Evolutionary conservation across 1,140 invertebrate species (phyloP).

Genomic region (Trachymyrmex cornetzi): DNA sequence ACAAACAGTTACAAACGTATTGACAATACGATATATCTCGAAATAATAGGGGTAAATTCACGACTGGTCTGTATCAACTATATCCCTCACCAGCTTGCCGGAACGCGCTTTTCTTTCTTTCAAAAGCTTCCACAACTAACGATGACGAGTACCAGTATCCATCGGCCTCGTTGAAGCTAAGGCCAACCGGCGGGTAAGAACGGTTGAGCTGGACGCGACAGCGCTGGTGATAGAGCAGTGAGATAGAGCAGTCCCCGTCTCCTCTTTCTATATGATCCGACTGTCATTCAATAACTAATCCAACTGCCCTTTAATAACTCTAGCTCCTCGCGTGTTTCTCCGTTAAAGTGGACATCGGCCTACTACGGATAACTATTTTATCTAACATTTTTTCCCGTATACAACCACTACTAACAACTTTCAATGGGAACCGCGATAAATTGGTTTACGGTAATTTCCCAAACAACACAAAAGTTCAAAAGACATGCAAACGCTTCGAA

Average conservation of each 20-base stretch:
- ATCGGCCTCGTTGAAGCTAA: slow-evolving; percentile 54
- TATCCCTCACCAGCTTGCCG: slow-evolving; percentile 28
- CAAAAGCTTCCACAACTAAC: slow-evolving; percentile 4
- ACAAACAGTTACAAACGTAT: neutral
- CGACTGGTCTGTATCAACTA: slow-evolving; percentile 18
- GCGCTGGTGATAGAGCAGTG: slow-evolving; percentile 76
- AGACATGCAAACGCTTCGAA: slow-evolving; percentile 4
- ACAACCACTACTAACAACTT: slow-evolving; percentile 15
- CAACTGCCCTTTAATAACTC: slow-evolving; percentile 20
- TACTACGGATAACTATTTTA: neutral
- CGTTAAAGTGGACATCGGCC: slow-evolving; percentile 20
- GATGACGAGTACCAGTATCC: neutral
- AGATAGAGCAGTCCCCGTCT: slow-evolving; percentile 67
- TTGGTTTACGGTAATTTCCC: slow-evolving; percentile 11
- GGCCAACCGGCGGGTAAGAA: slow-evolving; percentile 70
- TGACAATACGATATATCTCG: neutral
- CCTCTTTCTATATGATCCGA: slow-evolving; percentile 29
- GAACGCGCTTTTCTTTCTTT: slow-evolving; percentile 29
- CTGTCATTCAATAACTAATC: slow-evolving; percentile 26
- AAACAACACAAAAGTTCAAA: slow-evolving; percentile 31
- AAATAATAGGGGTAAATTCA: slow-evolving; percentile 43
- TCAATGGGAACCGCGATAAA: slow-evolving; percentile 5
- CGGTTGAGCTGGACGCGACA: slow-evolving; percentile 77
- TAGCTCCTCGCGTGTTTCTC: slow-evolving; percentile 44
- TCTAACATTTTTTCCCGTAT: slow-evolving; percentile 15